phyloP scores from a whole-genome alignment of 2,797 vertebrate genomes.

The Phataginus tricuspis region DNA sequence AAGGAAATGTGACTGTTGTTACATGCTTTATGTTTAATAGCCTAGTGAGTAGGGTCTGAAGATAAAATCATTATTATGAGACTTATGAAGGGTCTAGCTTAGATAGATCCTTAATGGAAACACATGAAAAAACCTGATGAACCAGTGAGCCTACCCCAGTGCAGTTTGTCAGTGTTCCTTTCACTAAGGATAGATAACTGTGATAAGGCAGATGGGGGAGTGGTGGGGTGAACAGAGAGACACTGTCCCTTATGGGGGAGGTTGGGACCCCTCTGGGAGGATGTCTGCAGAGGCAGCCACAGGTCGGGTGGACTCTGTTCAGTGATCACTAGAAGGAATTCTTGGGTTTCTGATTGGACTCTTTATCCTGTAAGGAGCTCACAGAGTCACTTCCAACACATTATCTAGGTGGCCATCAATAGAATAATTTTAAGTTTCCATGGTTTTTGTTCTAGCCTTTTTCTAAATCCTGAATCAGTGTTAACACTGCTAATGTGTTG shows the following conservation, averaged over 20 bases:
- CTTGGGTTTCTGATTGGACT: neutral
- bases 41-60: neutral
- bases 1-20: neutral
- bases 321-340: neutral
- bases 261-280: neutral
- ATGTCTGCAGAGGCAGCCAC: neutral
- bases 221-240: fast-evolving
- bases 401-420: neutral
- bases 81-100: neutral
- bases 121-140: neutral
- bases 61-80: neutral
- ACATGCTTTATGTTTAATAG: neutral
- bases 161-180: neutral
- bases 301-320: neutral
- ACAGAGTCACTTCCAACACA: neutral
- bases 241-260: neutral
- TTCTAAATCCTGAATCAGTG: neutral
- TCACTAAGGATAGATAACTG: neutral
- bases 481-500: neutral
- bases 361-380: neutral
- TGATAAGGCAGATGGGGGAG: neutral
- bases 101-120: neutral
- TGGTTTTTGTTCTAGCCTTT: neutral
- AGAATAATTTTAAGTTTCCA: neutral
- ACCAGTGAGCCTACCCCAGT: neutral